phyloP scores from a whole-genome alignment of 2,113 vertebrate genomes.

The Hyla sarda region DNA sequence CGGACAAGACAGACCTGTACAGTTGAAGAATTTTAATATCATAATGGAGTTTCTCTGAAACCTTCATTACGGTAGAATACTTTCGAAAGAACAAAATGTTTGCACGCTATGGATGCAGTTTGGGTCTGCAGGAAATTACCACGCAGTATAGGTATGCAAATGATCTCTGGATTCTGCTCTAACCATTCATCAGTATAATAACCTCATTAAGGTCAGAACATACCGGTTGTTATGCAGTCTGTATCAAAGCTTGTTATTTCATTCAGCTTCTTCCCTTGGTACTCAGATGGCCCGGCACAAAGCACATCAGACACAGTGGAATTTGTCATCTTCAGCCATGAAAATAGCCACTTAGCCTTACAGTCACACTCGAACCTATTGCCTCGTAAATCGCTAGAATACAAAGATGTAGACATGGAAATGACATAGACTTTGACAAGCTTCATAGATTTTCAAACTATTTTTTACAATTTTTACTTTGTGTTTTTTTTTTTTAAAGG shows the following conservation, averaged over 20 bases:
- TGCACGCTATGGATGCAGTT: background rate
- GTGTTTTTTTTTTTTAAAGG: background rate
- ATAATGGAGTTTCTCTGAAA: background rate
- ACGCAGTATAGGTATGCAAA: background rate
- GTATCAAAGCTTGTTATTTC: constrained; percentile 90
- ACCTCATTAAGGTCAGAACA: background rate
- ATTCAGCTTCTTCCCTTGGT: constrained; percentile 93
- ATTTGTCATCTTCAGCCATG: constrained; percentile 96
- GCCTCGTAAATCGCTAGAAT: constrained; percentile 90
- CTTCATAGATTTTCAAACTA: background rate
- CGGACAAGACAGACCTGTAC: background rate
- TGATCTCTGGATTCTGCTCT: background rate
- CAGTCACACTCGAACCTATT: constrained; percentile 98
- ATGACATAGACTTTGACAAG: background rate
- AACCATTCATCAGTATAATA: background rate
- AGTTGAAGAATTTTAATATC: background rate
- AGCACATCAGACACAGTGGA: constrained; percentile 93
- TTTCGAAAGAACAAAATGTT: background rate
- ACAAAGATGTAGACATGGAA: background rate
- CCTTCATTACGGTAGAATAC: background rate
- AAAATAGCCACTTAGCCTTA: constrained; percentile 95
- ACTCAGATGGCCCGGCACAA: constrained; percentile 89
- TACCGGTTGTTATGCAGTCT: constrained; percentile 94
- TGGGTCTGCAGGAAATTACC: background rate
- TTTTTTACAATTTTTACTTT: background rate